These are phyloP conservation scores for Xenentodon cancila DNA, from an alignment of 2,797 vertebrate genomes.

Conservation along the genomic window DNA sequence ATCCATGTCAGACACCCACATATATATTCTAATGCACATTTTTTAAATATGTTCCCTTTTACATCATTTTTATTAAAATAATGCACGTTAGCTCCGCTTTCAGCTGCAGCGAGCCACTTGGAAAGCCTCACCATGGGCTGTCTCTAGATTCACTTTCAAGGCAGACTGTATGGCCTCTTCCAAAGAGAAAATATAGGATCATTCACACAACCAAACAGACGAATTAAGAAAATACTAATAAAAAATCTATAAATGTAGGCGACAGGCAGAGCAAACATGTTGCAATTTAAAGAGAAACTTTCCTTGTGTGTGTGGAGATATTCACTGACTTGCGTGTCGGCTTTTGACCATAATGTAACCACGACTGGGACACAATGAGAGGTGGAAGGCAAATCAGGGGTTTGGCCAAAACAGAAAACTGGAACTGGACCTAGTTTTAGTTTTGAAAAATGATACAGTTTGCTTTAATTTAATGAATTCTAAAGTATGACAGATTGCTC, in stretches of 20 bases:
- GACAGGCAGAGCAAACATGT: not conserved
- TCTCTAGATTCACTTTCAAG: no score
- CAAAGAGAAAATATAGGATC: no score
- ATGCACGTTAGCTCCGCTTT: no score
- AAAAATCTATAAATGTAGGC: not conserved
- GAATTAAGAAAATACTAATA: no score
- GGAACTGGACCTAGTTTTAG: slow-evolving; percentile 1
- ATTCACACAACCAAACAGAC: no score
- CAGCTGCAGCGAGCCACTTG: no score
- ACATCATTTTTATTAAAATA: no score
- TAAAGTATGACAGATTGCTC: not conserved
- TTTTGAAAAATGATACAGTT: slow-evolving; percentile 5
- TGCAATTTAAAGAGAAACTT: not conserved
- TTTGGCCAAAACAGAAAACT: not conserved
- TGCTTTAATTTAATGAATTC: slow-evolving; percentile 1
- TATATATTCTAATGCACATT: no score
- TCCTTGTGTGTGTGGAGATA: not conserved
- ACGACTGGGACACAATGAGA: not conserved
- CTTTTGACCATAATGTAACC: not conserved
- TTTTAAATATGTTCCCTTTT: no score
- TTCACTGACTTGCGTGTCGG: not conserved
- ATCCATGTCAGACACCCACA: no score
- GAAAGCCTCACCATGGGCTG: no score
- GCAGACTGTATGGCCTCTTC: no score
- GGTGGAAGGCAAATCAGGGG: not conserved